These are phyloP conservation scores for Dissostichus mawsoni DNA, from an alignment of 2,113 vertebrate species.

Conservation along the genomic window DNA sequence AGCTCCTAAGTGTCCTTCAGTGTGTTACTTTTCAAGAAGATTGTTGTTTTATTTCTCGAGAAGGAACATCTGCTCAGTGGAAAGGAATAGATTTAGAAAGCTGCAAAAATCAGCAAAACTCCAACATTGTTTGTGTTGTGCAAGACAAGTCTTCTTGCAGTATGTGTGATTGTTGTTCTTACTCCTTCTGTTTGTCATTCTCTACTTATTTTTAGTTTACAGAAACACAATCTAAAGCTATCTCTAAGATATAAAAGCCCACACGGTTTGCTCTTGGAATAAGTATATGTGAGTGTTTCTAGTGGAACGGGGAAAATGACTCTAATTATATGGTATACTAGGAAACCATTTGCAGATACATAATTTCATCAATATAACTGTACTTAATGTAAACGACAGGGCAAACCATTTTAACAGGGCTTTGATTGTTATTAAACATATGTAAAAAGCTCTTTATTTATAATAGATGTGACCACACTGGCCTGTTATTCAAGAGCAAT, in stretches of 20 bases:
- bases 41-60: slow-evolving; percentile 8
- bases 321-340: background rate
- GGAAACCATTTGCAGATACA: background rate
- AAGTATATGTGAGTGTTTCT: background rate
- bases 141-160: slow-evolving; percentile 3
- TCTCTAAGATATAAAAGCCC: background rate
- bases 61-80: slow-evolving; percentile 19
- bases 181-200: background rate
- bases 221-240: background rate
- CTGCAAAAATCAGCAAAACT: background rate
- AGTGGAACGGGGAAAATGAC: background rate
- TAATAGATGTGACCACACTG: background rate
- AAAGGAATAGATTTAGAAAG: background rate
- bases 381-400: background rate
- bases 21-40: background rate
- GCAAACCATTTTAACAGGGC: background rate
- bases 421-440: background rate
- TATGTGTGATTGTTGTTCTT: background rate
- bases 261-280: background rate
- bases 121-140: background rate
- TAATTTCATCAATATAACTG: background rate
- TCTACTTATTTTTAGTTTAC: background rate
- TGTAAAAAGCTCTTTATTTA: background rate
- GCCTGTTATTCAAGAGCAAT: background rate
- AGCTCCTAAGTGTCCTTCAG: slow-evolving; percentile 29